Percentiles rank a stretch among this genome's conserved stretches.
Conservation (phyloP, 2,797 vertebrate genomes). For the Heliangelus exortis region DNA sequence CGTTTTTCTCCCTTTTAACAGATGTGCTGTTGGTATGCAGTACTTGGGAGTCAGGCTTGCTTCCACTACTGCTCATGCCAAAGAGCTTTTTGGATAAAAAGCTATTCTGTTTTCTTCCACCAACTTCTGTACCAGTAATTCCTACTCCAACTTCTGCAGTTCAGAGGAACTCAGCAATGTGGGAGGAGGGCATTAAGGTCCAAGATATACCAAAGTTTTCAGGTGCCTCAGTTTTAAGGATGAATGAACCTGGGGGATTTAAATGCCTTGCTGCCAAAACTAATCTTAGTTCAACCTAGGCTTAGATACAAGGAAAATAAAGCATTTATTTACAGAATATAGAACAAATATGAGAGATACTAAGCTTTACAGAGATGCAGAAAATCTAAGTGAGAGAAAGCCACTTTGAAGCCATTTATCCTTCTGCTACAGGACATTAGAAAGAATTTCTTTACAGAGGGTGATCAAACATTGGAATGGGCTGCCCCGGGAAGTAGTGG, state of each 20-base stretch:
- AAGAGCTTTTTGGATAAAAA: slow-evolving; percentile 6
- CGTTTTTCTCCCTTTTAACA: slow-evolving; percentile 9
- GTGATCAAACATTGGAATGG: no score
- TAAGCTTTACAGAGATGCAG: not conserved
- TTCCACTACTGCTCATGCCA: not conserved
- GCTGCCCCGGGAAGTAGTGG: no score
- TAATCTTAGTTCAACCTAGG: not conserved
- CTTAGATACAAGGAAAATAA: not conserved
- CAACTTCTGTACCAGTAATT: not conserved
- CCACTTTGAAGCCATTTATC: not conserved
- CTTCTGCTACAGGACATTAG: no score
- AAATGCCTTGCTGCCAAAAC: not conserved
- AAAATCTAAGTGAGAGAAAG: not conserved
- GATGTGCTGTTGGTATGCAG: not conserved
- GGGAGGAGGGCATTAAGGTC: not conserved
- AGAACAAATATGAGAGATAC: not conserved
- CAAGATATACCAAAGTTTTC: not conserved
- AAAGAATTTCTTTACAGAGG: no score
- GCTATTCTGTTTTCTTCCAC: not conserved
- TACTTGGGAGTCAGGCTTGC: not conserved
- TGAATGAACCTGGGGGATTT: not conserved
- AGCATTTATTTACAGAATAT: not conserved
- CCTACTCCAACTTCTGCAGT: not conserved
- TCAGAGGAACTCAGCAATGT: not conserved
- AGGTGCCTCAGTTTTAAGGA: not conserved